A percentile compares a stretch with the other conserved stretches of the same genome.
These are phyloP conservation scores for Tribolium madens DNA, from an alignment of 1,140 invertebrate species.

Conservation along the genomic window DNA sequence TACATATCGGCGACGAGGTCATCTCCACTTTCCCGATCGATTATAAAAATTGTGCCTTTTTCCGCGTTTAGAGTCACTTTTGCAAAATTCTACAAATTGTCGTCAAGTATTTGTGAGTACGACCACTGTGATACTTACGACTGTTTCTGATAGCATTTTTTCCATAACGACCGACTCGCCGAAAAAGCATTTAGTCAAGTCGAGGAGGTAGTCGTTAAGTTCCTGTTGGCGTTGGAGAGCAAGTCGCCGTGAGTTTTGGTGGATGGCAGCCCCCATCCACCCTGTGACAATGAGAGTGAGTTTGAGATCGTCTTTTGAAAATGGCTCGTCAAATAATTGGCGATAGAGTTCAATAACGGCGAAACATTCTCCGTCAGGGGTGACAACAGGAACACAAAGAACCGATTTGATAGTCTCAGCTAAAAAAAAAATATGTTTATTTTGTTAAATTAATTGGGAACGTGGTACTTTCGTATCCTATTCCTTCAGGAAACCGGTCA, in stretches of 20 bases:
- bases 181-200: conserved; percentile 68
- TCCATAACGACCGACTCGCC: conserved; percentile 68
- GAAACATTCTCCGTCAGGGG: conserved; percentile 68
- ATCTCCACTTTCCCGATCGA: conserved; percentile 65
- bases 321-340: conserved; percentile 61
- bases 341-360: conserved; percentile 69
- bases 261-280: conserved; percentile 71
- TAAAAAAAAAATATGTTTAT: conserved; percentile 19
- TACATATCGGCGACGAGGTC: conserved; percentile 68
- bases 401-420: conserved; percentile 66
- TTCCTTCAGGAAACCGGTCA: conserved; percentile 67
- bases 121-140: conserved; percentile 63
- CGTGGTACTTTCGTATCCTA: conserved; percentile 54
- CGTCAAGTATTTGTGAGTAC: background rate
- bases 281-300: conserved; percentile 67
- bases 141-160: conserved; percentile 70
- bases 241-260: conserved; percentile 68
- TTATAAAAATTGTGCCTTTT: conserved; percentile 68
- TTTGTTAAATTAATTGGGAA: background rate
- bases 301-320: conserved; percentile 61
- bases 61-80: conserved; percentile 69
- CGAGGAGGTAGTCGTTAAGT: conserved; percentile 67
- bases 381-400: conserved; percentile 69
- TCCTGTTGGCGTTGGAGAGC: conserved; percentile 67
- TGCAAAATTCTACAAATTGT: conserved; percentile 66